These are phyloP conservation scores for Catamblyrhynchus diadema DNA, from an alignment of 2,797 vertebrate genomes.

Conservation along the genomic window DNA sequence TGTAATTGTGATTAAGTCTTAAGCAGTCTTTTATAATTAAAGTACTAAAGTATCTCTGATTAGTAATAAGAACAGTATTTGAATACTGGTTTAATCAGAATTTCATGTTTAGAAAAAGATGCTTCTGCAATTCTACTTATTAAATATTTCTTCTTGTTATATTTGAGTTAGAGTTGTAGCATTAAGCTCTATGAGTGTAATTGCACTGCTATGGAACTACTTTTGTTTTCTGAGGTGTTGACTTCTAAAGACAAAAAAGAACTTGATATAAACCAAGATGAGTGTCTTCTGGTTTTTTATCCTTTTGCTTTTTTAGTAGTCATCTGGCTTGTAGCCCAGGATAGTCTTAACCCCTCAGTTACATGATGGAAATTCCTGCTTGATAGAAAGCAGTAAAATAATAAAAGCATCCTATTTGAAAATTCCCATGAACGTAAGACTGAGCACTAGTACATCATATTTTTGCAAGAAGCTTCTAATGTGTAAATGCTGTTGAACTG, in stretches of 20 bases:
- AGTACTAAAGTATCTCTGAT: not conserved
- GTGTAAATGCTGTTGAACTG: not conserved
- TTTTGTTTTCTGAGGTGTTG: slow-evolving; percentile 46
- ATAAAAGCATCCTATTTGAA: not conserved
- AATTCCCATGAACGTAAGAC: not conserved
- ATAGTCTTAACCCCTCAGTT: not conserved
- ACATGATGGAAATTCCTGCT: not conserved
- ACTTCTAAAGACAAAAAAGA: slow-evolving; percentile 61
- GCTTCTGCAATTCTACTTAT: not conserved
- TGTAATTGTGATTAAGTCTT: not conserved
- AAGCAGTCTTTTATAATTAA: not conserved
- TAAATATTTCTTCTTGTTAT: not conserved
- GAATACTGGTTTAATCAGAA: not conserved
- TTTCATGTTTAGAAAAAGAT: not conserved
- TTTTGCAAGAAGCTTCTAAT: not conserved
- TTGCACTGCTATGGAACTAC: not conserved
- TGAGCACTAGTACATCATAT: not conserved
- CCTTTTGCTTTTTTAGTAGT: slow-evolving; percentile 66
- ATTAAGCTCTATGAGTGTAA: not conserved
- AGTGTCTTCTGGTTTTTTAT: slow-evolving; percentile 24
- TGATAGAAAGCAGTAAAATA: not conserved
- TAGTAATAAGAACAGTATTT: not conserved
- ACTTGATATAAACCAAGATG: slow-evolving; percentile 75
- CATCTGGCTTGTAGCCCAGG: slow-evolving; percentile 29
- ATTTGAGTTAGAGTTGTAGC: not conserved